phyloP scores from a whole-genome alignment of 1,140 invertebrate genomes.

The Anoplophora glabripennis region DNA sequence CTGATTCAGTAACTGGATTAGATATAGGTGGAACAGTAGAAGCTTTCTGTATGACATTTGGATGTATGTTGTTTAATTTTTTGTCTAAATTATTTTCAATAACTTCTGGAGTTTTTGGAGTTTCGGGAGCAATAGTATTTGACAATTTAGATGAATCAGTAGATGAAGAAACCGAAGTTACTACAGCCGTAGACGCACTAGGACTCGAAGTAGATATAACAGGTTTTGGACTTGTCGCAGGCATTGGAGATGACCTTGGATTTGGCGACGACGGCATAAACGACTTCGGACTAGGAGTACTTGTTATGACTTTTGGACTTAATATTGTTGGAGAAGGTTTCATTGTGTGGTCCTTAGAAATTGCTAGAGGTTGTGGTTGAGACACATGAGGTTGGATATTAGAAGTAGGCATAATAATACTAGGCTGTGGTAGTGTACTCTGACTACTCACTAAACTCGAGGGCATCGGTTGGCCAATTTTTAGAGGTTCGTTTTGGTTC shows the following conservation, averaged over 20 bases:
- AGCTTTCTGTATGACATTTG: no score
- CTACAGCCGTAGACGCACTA: slow-evolving; percentile 45
- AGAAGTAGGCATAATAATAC: neutral
- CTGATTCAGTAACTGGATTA: neutral
- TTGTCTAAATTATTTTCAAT: no score
- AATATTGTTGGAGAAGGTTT: neutral
- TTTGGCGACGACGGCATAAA: neutral
- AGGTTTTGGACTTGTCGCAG: slow-evolving; percentile 11
- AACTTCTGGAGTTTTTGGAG: no score
- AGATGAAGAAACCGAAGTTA: no score
- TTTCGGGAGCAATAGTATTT: no score
- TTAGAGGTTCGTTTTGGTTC: neutral
- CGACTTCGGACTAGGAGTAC: slow-evolving; percentile 12
- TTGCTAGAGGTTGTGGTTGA: slow-evolving; percentile 7
- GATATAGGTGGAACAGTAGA: no score
- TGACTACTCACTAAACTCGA: neutral
- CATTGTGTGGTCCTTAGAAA: slow-evolving; percentile 4
- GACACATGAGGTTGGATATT: slow-evolving; percentile 3
- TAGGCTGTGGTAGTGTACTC: neutral
- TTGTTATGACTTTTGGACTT: slow-evolving; percentile 5
- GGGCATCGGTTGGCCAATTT: slow-evolving; percentile 2
- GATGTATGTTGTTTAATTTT: no score
- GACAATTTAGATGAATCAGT: no score
- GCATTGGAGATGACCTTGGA: neutral
- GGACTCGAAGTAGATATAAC: slow-evolving; percentile 53